Percentiles rank a stretch among this genome's conserved stretches.
These are phyloP conservation scores for Synaphobranchus kaupii DNA, from an alignment of 2,797 vertebrate species.

Conservation along the genomic window DNA sequence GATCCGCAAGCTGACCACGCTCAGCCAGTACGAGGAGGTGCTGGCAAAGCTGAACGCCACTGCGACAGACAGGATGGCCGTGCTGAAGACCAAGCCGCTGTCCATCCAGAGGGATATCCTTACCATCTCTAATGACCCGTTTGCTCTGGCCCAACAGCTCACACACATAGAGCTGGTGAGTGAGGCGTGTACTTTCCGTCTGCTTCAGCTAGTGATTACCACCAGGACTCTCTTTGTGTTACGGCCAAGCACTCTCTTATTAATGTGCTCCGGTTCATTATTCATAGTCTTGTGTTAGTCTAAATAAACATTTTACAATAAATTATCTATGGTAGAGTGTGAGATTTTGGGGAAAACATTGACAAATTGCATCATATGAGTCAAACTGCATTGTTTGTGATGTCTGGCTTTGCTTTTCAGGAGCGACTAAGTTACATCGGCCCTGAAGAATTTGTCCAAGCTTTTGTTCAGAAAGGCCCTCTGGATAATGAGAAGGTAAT, in stretches of 20 bases:
- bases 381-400: not conserved
- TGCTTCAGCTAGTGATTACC: not conserved
- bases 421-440: conserved; percentile 93
- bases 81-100: conserved; percentile 87
- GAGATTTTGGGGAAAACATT: not conserved
- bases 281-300: not conserved
- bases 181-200: not conserved
- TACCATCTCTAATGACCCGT: conserved; percentile 88
- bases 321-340: not conserved
- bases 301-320: not conserved
- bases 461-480: conserved; percentile 88
- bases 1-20: conserved; percentile 81
- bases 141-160: conserved; percentile 90
- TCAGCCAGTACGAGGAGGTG: conserved; percentile 91
- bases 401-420: conserved; percentile 66
- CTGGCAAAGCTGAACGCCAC: conserved; percentile 84
- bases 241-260: not conserved
- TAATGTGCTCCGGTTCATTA: not conserved
- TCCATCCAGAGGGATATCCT: conserved; percentile 85
- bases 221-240: not conserved
- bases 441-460: conserved; percentile 94
- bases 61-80: conserved; percentile 76
- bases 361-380: not conserved
- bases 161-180: conserved; percentile 93
- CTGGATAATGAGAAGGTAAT: conserved; percentile 90